Conservation (phyloP, 2,113 vertebrate species). For the Leucoraja erinaceus region DNA sequence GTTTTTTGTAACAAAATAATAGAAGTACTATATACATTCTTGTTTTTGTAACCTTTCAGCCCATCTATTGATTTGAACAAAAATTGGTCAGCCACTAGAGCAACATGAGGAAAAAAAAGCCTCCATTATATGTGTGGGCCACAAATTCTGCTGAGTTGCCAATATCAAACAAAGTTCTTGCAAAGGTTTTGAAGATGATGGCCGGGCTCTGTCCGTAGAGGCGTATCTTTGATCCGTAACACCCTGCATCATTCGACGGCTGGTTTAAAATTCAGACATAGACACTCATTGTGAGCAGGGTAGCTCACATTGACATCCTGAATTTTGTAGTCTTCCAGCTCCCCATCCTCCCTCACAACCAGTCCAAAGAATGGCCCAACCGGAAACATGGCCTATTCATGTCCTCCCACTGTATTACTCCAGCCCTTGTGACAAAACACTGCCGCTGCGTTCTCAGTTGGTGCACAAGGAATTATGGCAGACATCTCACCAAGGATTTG, state of each 20-base stretch:
- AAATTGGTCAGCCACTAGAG: neutral
- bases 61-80: neutral
- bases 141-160: neutral
- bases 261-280: constrained; percentile 10
- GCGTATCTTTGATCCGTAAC: neutral
- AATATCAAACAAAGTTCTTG: neutral
- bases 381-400: no score
- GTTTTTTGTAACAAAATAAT: neutral
- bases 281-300: neutral
- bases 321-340: no score
- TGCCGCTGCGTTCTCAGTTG: no score
- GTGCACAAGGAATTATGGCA: no score
- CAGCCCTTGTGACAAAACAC: no score
- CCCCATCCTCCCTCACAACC: no score
- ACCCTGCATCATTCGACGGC: neutral
- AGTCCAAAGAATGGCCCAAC: no score
- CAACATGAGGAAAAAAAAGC: neutral
- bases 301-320: no score
- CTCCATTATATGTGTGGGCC: neutral
- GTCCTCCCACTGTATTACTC: no score
- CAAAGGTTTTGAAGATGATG: neutral
- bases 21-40: neutral
- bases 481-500: neutral
- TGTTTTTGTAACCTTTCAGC: neutral
- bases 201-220: neutral